phyloP scores from a whole-genome alignment of 1,140 invertebrate genomes.

The Teleopsis dalmanni region DNA sequence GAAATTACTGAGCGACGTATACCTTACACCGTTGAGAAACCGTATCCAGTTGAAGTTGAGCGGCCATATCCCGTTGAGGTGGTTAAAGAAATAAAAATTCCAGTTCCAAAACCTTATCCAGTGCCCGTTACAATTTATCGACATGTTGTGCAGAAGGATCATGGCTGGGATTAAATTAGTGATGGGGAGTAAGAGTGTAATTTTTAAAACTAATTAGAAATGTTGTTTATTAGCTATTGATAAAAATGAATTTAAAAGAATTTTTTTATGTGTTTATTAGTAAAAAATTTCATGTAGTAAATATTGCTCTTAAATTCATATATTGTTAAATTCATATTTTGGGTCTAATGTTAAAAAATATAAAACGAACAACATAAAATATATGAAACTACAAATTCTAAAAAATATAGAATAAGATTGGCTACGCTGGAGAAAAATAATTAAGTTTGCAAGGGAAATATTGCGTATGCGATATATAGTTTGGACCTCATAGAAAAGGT shows the following conservation, averaged over 20 bases:
- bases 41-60: slow-evolving; percentile 66
- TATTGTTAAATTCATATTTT: no score
- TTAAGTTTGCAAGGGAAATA: no score
- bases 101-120: slow-evolving; percentile 68
- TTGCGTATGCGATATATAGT: no score
- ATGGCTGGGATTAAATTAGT: slow-evolving; percentile 44
- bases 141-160: slow-evolving; percentile 61
- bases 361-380: no score
- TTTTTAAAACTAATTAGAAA: background rate
- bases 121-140: slow-evolving; percentile 75
- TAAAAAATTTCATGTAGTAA: no score
- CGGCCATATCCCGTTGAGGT: slow-evolving; percentile 70
- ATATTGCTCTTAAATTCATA: no score
- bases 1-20: slow-evolving; percentile 64
- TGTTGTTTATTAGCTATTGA: background rate
- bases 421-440: no score
- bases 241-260: background rate
- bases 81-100: slow-evolving; percentile 67
- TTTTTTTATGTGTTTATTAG: background rate
- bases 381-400: no score
- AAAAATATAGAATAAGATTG: no score
- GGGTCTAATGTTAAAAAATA: no score
- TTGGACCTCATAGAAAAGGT: no score
- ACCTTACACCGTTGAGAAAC: slow-evolving; percentile 67
- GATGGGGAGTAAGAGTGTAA: background rate